Base-by-base conservation (phyloP, 2,797 vertebrate species). In the Lateolabrax maculatus region DNA sequence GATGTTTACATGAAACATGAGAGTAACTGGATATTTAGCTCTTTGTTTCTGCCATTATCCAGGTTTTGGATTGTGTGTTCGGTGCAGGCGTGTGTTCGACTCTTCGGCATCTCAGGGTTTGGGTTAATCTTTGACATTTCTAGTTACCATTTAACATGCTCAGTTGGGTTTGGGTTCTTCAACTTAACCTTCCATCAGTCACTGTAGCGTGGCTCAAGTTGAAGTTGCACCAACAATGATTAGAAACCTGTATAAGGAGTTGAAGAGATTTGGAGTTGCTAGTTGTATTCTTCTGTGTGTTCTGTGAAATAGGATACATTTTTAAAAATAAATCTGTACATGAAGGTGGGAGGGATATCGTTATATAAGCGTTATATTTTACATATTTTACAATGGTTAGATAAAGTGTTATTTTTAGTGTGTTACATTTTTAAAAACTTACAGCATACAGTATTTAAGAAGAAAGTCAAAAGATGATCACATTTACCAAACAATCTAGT, bases 61-160 rank as follows among this genome's bases (percentile, higher is more conserved):
- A 55, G 39, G 18, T 25, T 55, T 44, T 13, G 13, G 23, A 27
- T 41, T 9, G 9, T 61, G 41, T 19, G 9, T 16, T n/a, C 60
- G 13, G 19, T 58, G 19, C 57, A 37, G 27, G 5, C 11, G 4
- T 36, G 15, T 21, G 9, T 57, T 27, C 15, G 25, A 46, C 58
- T 19, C 5, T 48, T 52, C 2, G 1, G 53, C 55, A 71, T 23
- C 23, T 49, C 19, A n/a, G n/a, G n/a, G n/a, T n/a, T n/a, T n/a
- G n/a, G 13, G 52, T 52, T 41, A 19, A 41, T 58, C 25, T 53
- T 13, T 51, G 52, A 64, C n/a, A 48, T n/a, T 51, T 67, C n/a
- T 16, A 18, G 7, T 39, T n/a, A 71, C 12, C 41, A 18, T 66
- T 78, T 61, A 37, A 23, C 1, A 5, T 19, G 13, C 52, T 49